Conservation (phyloP, 2,797 vertebrate genomes). For the Gallinago stenura region DNA sequence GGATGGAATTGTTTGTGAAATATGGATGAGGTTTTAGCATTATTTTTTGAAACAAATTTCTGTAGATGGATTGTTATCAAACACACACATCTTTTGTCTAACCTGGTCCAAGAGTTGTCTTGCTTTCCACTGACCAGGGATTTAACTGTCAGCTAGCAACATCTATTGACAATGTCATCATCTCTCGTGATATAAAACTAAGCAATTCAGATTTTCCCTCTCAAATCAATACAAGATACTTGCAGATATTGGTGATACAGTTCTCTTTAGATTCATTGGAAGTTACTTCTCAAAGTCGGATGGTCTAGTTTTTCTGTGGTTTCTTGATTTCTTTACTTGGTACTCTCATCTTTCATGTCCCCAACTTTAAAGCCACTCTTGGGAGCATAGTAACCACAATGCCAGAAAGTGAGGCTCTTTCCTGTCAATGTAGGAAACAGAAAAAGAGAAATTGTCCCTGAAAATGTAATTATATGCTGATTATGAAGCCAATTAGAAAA, state of each 20-base stretch:
- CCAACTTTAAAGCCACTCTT: not conserved
- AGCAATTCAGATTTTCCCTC: not conserved
- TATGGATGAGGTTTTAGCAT: not conserved
- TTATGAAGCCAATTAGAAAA: not conserved
- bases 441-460: not conserved
- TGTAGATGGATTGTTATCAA: not conserved
- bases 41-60: not conserved
- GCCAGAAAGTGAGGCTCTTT: not conserved
- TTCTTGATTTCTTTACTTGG: not conserved
- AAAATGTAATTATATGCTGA: not conserved
- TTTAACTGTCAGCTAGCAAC: not conserved
- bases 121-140: not conserved
- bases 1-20: not conserved
- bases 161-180: not conserved
- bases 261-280: not conserved
- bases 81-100: not conserved
- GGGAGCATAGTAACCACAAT: not conserved
- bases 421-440: not conserved
- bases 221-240: not conserved
- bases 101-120: not conserved
- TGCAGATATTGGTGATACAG: not conserved
- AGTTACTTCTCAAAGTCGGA: not conserved
- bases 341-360: not conserved
- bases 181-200: not conserved
- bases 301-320: not conserved